These are phyloP conservation scores for Hyla sarda DNA, from an alignment of 2,113 vertebrate genomes.

Conservation along the genomic window DNA sequence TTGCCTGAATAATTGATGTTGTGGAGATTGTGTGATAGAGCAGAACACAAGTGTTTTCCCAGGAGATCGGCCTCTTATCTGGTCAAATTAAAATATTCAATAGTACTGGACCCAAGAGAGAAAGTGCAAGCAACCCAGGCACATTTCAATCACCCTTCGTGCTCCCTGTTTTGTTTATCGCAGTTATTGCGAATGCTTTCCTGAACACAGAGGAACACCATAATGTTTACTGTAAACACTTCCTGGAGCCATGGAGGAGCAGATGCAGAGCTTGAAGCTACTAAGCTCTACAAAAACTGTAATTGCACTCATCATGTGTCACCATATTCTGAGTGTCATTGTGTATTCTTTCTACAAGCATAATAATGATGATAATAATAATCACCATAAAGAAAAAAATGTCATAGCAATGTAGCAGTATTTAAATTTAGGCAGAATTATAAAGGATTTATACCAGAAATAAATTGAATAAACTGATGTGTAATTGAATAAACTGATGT, in stretches of 20 bases:
- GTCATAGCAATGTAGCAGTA: neutral
- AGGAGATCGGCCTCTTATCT: conserved; percentile 54
- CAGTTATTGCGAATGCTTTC: conserved; percentile 8
- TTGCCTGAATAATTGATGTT: conserved; percentile 58
- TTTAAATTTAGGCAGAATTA: too few relatives aligned
- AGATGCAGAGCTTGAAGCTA: neutral
- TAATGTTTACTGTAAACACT: conserved; percentile 28
- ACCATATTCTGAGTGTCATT: neutral
- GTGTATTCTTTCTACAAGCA: neutral
- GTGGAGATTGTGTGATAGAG: conserved; percentile 34
- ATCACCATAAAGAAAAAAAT: neutral
- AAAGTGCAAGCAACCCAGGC: neutral
- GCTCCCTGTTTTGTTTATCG: conserved; percentile 32
- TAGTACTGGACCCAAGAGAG: conserved; percentile 46
- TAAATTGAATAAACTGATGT: too few relatives aligned
- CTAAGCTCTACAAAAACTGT: neutral
- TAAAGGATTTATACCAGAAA: too few relatives aligned
- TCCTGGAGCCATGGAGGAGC: neutral
- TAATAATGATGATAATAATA: neutral
- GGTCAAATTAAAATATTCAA: conserved; percentile 62
- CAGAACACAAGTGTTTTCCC: conserved; percentile 58
- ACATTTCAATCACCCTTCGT: conserved; percentile 2
- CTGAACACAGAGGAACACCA: conserved; percentile 22
- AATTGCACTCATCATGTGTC: neutral
- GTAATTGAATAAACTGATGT: too few relatives aligned